Percentiles rank a stretch among this genome's conserved stretches.
Conservation (phyloP, 2,797 vertebrate species). For the Fratercula arctica region DNA sequence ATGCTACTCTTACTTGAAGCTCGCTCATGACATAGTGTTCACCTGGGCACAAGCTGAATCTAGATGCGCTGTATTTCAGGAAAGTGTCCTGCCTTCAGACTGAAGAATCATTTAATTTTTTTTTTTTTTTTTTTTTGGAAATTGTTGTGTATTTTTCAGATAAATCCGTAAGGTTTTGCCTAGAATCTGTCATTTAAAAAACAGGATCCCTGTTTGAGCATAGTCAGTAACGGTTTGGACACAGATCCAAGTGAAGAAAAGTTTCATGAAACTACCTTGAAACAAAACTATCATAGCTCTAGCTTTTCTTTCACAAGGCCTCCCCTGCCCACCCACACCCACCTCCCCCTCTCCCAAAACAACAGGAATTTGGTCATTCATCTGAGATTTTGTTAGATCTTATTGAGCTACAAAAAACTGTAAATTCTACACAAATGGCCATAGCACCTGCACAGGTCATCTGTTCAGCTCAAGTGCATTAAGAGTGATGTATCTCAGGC, state of each 20-base stretch:
- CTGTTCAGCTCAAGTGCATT: background rate
- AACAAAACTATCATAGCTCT: background rate
- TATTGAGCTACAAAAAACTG: background rate
- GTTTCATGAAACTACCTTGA: background rate
- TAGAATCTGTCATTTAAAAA: background rate
- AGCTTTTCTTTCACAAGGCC: background rate
- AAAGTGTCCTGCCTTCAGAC: background rate
- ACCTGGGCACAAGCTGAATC: background rate
- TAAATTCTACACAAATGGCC: background rate
- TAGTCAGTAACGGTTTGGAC: background rate
- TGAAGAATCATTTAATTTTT: background rate
- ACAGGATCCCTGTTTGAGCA: background rate
- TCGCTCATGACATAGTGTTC: background rate
- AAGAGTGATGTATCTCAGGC: background rate
- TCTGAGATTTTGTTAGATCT: background rate
- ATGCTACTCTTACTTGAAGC: background rate
- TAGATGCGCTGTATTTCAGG: background rate
- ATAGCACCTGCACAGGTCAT: background rate
- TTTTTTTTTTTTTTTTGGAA: background rate
- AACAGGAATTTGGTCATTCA: background rate
- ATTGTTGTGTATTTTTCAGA: background rate
- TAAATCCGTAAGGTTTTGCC: background rate
- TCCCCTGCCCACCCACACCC: accelerated
- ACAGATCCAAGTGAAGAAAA: background rate
- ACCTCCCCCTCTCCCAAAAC: background rate